A percentile compares a stretch with the other conserved stretches of the same genome.
Conservation (phyloP, 2,797 vertebrate genomes). For the Diceros bicornis region DNA sequence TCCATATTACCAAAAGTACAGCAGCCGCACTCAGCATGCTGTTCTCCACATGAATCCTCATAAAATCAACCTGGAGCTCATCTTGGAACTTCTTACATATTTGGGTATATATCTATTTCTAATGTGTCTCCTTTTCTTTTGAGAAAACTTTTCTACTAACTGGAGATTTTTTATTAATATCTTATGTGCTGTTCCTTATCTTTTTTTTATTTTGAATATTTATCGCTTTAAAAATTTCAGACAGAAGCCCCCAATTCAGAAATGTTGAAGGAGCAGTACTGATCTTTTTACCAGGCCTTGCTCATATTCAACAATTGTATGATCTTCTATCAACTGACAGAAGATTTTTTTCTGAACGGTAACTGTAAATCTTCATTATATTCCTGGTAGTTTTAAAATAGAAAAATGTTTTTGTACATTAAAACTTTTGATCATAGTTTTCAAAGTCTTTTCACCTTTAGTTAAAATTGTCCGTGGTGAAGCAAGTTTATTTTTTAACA, state of each 20-base stretch:
- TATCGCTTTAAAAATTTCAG: constrained; percentile 87
- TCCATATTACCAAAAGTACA: constrained; percentile 94
- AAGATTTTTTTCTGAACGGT: constrained; percentile 94
- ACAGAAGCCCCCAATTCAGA: constrained; percentile 94
- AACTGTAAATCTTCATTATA: constrained; percentile 87
- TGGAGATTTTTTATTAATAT: background rate
- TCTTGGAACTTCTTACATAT: constrained; percentile 94
- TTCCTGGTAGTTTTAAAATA: constrained; percentile 38
- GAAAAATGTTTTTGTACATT: background rate
- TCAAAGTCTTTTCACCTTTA: constrained; percentile 37
- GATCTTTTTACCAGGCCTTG: constrained; percentile 97
- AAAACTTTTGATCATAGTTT: constrained; percentile 38
- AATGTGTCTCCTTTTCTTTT: background rate
- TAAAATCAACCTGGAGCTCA: constrained; percentile 98
- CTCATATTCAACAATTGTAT: constrained; percentile 97
- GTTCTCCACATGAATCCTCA: constrained; percentile 97
- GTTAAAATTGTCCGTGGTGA: constrained; percentile 36
- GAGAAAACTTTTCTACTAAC: background rate
- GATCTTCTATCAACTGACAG: constrained; percentile 95
- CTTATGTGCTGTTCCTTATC: background rate
- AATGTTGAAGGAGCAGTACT: constrained; percentile 95
- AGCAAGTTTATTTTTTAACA: constrained; percentile 34
- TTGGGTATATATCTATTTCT: constrained; percentile 90
- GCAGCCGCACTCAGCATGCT: constrained; percentile 94
- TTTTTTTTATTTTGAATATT: constrained; percentile 13